Base-by-base conservation (phyloP, 1,140 invertebrate genomes). In the Cydia splendana region DNA sequence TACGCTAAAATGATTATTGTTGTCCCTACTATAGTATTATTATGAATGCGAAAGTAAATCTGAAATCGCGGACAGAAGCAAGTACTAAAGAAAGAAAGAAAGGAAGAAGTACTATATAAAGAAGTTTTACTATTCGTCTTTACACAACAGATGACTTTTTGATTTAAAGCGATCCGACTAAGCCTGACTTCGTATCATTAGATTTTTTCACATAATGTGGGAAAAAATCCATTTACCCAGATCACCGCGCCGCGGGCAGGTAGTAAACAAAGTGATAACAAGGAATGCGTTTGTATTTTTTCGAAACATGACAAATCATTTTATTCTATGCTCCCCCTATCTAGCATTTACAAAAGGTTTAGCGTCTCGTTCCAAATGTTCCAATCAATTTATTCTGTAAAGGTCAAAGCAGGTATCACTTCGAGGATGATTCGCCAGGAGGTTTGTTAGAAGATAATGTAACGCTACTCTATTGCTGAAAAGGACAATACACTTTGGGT, bases 331-430 rank as follows among this genome's bases (percentile, higher is more conserved):
- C 67, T 45, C 30, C 78, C 65, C 69, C 77, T 74, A 84, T 81
- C 77, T 80, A 53, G 73, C 65, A 74, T 76, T 74, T 76, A 78
- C 74, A 79, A 80, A 77, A 62, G 81, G 78, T 82, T 84, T 80
- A 81, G 76, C 65, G 80, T 74, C 78, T 81, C 80, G 79, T 84
- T 84, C 82, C 82, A 81, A 84, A 80, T 79, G 79, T 84, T 84
- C 82, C 82, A 81, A 84, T 86, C 83, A 86, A 86, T 86, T 86
- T 83, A 86, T 83, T 84, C 77, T 76, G 75, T 75, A 77, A 77
- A 76, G 67, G 67, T 71, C 67, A 82, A 80, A 76, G 75, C 80
- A 84, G 81, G 80, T 82, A 82, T 65, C 51, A 53, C 18, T 28
- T 48, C 18, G 67, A 71, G 6, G 48, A 74, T 74, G 48, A 51